phyloP scores from a whole-genome alignment of 37 sponge, comb jelly and placozoan genomes.

The Chondrosia reniformis region DNA sequence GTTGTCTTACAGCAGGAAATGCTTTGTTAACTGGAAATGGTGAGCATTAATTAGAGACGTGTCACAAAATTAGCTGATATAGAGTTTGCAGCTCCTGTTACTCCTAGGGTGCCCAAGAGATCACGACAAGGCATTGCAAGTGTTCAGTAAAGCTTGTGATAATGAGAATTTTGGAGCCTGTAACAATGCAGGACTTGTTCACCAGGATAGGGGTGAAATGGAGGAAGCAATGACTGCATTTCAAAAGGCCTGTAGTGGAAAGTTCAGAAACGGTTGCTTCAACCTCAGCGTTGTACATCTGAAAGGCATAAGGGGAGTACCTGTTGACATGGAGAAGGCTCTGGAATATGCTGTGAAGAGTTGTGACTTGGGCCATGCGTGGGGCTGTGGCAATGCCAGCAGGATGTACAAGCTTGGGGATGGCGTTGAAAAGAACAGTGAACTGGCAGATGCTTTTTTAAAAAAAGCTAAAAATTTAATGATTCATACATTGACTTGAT shows the following conservation, averaged over 20 bases:
- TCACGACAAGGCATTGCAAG: conserved; percentile 27
- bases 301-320: conserved; percentile 14
- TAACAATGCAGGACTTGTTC: conserved; percentile 59
- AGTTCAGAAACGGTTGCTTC: conserved; percentile 50
- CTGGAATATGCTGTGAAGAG: conserved; percentile 36
- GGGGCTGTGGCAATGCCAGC: conserved; percentile 54
- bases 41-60: neutral
- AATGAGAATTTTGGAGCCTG: conserved; percentile 38
- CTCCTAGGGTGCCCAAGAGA: conserved; percentile 19
- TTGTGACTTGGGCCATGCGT: conserved; percentile 51
- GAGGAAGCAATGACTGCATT: conserved; percentile 23
- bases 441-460: conserved; percentile 18
- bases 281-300: conserved; percentile 45
- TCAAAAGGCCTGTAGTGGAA: conserved; percentile 23
- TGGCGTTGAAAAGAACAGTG: conserved; percentile 14
- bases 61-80: neutral
- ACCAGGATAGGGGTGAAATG: conserved; percentile 7
- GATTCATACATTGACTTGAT: neutral
- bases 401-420: conserved; percentile 46
- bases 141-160: conserved; percentile 23
- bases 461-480: conserved; percentile 22
- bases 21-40: conserved; percentile 35
- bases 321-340: conserved; percentile 50
- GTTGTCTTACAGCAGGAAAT: conserved; percentile 56
- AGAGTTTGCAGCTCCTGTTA: neutral